phyloP scores from a whole-genome alignment of 2,797 vertebrate species.

The Scleropages formosus region DNA sequence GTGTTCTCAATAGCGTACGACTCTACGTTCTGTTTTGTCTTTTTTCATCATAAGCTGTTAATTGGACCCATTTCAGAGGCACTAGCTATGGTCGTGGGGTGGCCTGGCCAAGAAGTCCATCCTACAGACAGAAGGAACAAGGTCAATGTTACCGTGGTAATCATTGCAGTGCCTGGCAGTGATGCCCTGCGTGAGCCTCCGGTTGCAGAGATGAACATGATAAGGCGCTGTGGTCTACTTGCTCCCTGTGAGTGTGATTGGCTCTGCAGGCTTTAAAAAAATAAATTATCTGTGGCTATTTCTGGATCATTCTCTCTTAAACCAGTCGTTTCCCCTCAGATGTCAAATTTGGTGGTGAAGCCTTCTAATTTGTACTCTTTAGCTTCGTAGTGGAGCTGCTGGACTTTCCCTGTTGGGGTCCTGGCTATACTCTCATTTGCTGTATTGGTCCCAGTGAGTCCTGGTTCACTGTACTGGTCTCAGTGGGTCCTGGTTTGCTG shows the following conservation, averaged over 20 bases:
- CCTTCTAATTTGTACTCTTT: slow-evolving; percentile 1
- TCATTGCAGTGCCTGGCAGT: not conserved
- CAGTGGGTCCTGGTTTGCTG: too few relatives aligned
- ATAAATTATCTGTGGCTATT: slow-evolving; percentile 4
- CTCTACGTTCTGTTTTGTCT: slow-evolving; percentile 4
- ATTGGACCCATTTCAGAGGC: not conserved
- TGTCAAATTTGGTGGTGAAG: slow-evolving; percentile 13
- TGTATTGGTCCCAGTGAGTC: not conserved
- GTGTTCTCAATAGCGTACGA: not conserved
- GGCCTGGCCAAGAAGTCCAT: not conserved
- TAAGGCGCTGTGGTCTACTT: slow-evolving; percentile 4
- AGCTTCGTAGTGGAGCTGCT: not conserved
- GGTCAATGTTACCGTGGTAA: not conserved
- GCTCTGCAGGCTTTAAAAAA: slow-evolving; percentile 1
- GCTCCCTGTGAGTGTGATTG: not conserved
- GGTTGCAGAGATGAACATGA: not conserved
- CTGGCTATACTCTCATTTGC: not conserved
- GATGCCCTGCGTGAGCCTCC: not conserved
- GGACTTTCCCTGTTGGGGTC: not conserved
- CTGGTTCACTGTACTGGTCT: not conserved
- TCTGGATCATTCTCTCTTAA: slow-evolving; percentile 7
- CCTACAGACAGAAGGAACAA: not conserved
- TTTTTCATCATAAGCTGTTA: not conserved
- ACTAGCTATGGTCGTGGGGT: not conserved
- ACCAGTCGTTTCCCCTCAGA: not conserved